Conservation (phyloP, 1,140 invertebrate species). For the Trachymyrmex septentrionalis region DNA sequence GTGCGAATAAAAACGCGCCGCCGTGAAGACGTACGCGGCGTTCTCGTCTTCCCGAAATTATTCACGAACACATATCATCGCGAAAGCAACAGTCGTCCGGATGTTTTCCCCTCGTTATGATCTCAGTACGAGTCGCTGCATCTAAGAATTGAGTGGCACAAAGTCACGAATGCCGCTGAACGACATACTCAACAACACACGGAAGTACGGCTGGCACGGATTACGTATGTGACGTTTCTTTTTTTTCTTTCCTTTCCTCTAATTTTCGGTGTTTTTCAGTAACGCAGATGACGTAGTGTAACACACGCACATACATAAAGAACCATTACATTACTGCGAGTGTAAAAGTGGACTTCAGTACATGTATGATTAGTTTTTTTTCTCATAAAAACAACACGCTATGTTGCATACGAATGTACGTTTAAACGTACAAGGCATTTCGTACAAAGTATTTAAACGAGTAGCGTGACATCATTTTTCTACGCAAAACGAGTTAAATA, state of each 20-base stretch:
- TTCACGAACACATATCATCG: not conserved
- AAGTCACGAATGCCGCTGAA: not conserved
- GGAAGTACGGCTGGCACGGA: not conserved
- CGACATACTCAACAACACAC: not conserved
- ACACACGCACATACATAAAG: too few species aligned
- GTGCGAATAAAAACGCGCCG: not conserved
- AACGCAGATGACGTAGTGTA: too few species aligned
- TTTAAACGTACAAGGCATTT: too few species aligned
- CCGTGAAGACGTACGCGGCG: not conserved
- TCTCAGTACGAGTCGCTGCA: not conserved
- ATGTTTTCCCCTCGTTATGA: not conserved
- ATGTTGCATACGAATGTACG: too few species aligned
- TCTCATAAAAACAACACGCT: too few species aligned
- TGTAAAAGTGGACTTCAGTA: too few species aligned
- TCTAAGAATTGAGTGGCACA: not conserved
- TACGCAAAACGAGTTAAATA: too few species aligned
- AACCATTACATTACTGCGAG: too few species aligned
- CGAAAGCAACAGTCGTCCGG: not conserved
- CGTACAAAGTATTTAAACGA: too few species aligned
- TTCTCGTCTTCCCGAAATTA: not conserved
- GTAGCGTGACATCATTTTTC: too few species aligned
- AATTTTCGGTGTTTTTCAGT: too few species aligned
- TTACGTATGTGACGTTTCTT: conserved; percentile 11
- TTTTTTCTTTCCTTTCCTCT: conserved; percentile 1
- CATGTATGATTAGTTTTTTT: too few species aligned